Evolutionary conservation across 2,888 invertebrate species (phyloP).

Genomic region (Poecilobothrus nobilitatus): DNA sequence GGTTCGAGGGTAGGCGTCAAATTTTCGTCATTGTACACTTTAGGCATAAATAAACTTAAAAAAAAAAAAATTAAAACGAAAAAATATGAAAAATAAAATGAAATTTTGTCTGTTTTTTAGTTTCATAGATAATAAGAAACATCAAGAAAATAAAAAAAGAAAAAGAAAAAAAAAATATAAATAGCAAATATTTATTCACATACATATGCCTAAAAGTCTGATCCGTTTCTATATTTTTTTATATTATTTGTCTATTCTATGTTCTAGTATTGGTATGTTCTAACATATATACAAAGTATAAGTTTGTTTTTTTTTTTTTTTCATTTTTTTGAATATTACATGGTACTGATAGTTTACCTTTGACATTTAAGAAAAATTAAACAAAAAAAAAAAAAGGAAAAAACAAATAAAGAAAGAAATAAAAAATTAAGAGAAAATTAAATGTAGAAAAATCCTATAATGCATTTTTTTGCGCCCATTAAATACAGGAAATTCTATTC

Average conservation of each 20-base stretch:
- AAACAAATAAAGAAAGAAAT: no score
- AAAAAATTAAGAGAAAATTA: no score
- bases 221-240: no score
- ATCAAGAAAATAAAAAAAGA: not conserved
- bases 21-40: not conserved
- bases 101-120: not conserved
- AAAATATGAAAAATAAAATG: no score
- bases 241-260: no score
- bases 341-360: not conserved
- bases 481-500: not conserved
- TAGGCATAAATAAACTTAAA: not conserved
- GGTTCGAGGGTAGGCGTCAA: not conserved
- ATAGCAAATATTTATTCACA: no score
- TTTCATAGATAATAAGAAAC: not conserved
- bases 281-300: not conserved
- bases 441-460: not conserved
- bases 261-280: no score
- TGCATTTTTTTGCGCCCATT: not conserved
- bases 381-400: not conserved
- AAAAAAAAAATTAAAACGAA: not conserved
- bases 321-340: no score
- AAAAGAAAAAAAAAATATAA: not conserved
- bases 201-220: no score
- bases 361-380: not conserved
- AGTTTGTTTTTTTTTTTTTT: no score